Evolutionary conservation across 2,797 vertebrate genomes (phyloP).

Genomic region (Bryconaethiops microstoma): DNA sequence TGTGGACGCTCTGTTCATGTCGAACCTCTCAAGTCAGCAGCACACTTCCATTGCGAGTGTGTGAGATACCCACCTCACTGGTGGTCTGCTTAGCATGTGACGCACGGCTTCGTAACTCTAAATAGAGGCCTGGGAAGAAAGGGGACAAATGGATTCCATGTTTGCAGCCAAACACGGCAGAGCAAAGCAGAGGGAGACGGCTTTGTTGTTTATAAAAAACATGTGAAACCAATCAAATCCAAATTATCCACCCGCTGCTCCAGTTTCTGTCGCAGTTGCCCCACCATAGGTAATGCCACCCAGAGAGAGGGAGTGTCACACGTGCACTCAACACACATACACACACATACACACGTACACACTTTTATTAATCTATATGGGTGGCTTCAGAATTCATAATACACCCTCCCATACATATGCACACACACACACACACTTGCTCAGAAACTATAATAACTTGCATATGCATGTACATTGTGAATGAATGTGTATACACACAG

Average conservation of each 20-base stretch:
- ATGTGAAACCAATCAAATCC: constrained; percentile 83
- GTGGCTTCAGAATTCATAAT: constrained; percentile 32
- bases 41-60: constrained; percentile 31
- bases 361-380: constrained; percentile 48
- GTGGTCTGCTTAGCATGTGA: constrained; percentile 59
- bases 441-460: constrained; percentile 35
- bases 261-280: constrained; percentile 73
- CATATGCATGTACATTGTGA: constrained; percentile 27
- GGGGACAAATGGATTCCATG: constrained; percentile 81
- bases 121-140: constrained; percentile 66
- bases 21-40: constrained; percentile 14
- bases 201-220: constrained; percentile 84
- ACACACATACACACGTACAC: constrained; percentile 19
- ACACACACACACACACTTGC: constrained; percentile 26
- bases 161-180: constrained; percentile 78
- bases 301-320: constrained; percentile 69
- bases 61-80: constrained; percentile 32
- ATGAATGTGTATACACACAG: constrained; percentile 31
- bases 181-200: constrained; percentile 67
- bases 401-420: constrained; percentile 2
- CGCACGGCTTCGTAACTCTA: constrained; percentile 59
- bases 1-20: constrained; percentile 22
- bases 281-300: constrained; percentile 79
- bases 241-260: constrained; percentile 83
- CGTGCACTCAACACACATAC: constrained; percentile 17